Base-by-base conservation (phyloP, 1,140 invertebrate species). In the Macrobrachium nipponense region DNA sequence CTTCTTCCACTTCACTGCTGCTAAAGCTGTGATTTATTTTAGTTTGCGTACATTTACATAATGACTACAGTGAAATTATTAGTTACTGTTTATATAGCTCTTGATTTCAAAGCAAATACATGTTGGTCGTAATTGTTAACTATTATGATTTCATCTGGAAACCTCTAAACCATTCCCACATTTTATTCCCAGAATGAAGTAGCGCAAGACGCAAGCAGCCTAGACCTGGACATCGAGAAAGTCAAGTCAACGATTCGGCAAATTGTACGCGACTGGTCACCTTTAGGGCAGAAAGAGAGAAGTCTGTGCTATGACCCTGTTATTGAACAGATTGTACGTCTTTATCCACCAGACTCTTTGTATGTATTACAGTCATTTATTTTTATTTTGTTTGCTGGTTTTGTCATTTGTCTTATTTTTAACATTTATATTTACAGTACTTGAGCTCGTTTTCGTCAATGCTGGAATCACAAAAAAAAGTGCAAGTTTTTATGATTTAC, bases 181-280 rank as follows among this genome's bases (percentile, higher is more conserved):
- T 62, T 62, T 62, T 27, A 11, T 18, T 64, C 64, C 61, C 43
- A 70, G 15, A 43, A 58, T 36, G 76, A 85, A 14, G 83, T 51
- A 43, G 36, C 15, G 6, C 68, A 44, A 36, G 83, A 20, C 5
- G 73, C 62, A 44, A 73, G n/a, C 14, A 51, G 77, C 18, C 61
- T 89, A 11, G 60, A 79, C 18, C 87, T 92, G 85, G 95, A 95
- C 90, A 94, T 96, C 90, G 95, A 96, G 89, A 97, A 97, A 91
- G 96, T 98, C 6, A 96, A 97, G 90, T 96, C 96, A 44, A 97
- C 97, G 7, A 92, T 99, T 85, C 98, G 98, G 91, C 97, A 99
- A 90, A 94, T 99, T 90, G 96, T 97, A 8, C 92, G 98, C 36
- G 98, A 99, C 91, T 99, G 98, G 98, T 97, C 96, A 90, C 91